Percentiles rank a stretch among this genome's conserved stretches.
phyloP scores from a whole-genome alignment of 2,888 invertebrate genomes.

The Sisyra nigra region DNA sequence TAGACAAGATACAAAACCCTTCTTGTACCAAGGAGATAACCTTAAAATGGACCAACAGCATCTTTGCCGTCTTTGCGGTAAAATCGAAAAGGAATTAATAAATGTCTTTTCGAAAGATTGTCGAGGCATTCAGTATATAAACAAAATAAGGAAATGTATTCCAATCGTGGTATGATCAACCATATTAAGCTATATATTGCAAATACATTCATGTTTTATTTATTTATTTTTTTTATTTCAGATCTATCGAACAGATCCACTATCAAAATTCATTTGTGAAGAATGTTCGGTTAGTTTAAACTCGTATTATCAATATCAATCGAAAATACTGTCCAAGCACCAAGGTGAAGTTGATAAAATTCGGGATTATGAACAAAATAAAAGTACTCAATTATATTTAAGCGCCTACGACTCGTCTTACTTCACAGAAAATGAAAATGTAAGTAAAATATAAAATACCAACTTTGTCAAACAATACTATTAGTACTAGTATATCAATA shows the following conservation, averaged over 20 bases:
- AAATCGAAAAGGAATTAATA: neutral
- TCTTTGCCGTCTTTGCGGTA: slow-evolving; percentile 11
- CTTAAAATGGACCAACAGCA: too few relatives aligned
- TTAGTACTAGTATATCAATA: too few relatives aligned
- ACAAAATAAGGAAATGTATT: slow-evolving; percentile 6
- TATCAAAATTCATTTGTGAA: slow-evolving; percentile 6
- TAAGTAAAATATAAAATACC: neutral
- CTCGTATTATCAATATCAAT: slow-evolving; percentile 3
- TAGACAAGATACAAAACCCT: too few relatives aligned
- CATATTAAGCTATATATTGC: neutral
- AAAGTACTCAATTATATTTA: slow-evolving; percentile 3
- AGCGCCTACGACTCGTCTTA: neutral
- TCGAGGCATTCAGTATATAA: slow-evolving; percentile 6
- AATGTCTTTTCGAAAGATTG: slow-evolving; percentile 4
- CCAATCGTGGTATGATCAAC: slow-evolving; percentile 7
- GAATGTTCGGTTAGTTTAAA: slow-evolving; percentile 2
- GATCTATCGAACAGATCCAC: slow-evolving; percentile 8
- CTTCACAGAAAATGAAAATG: neutral
- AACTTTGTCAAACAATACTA: too few relatives aligned
- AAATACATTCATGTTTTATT: too few relatives aligned
- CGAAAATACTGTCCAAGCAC: neutral
- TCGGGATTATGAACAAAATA: neutral
- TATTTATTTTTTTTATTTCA: too few relatives aligned
- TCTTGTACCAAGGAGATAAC: too few relatives aligned
- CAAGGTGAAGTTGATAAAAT: neutral